These are phyloP conservation scores for Halcyon smyrnensis DNA, from an alignment of 2,797 vertebrate genomes.

Conservation along the genomic window DNA sequence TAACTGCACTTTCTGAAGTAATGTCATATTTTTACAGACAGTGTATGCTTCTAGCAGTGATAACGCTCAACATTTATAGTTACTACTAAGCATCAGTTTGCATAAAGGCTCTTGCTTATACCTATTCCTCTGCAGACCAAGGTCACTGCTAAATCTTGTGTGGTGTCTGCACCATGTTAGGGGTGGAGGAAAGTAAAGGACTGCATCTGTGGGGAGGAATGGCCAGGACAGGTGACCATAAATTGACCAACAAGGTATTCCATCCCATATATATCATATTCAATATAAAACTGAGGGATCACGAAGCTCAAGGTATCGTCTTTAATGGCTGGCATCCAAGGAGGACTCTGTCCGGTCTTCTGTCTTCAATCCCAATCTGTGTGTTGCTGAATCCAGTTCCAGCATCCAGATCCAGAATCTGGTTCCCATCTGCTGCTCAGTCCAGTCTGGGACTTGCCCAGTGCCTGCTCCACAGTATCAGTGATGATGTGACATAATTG, in stretches of 20 bases:
- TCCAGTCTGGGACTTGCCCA: background rate
- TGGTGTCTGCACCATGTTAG: background rate
- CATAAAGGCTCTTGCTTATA: background rate
- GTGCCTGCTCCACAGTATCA: background rate
- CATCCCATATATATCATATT: background rate
- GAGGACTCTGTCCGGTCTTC: background rate
- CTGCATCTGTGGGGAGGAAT: background rate
- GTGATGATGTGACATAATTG: background rate
- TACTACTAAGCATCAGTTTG: background rate
- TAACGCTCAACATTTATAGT: background rate
- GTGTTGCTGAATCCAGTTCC: background rate
- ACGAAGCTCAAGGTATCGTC: background rate
- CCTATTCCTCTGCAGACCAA: background rate
- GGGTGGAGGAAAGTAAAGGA: background rate
- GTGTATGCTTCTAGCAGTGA: background rate
- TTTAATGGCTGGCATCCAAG: background rate
- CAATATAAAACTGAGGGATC: background rate
- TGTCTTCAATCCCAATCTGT: background rate
- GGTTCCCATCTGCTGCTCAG: background rate
- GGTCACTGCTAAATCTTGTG: background rate
- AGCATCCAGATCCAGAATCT: background rate
- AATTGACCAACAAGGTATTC: background rate
- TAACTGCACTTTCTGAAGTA: background rate
- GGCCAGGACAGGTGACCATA: background rate
- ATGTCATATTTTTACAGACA: background rate